Base-by-base conservation (phyloP, 1,140 invertebrate genomes). In the Hyles vespertilio region DNA sequence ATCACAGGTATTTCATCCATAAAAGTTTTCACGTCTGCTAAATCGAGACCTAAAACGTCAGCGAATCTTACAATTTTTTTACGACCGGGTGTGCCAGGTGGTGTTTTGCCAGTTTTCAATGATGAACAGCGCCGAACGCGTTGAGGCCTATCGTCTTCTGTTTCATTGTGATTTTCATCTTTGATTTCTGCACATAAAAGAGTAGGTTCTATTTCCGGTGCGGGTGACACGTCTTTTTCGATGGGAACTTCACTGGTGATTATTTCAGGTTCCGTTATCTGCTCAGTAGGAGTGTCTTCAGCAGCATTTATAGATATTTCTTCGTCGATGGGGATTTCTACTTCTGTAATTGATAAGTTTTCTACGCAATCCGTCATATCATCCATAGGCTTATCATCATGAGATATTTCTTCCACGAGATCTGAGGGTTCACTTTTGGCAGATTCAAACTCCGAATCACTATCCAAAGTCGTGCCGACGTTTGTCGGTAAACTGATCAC, bases 11-110 rank as follows among this genome's bases (percentile, higher is more conserved):
- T 94, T 86, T 97, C 96, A 74, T 97, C 96, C 63, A 97, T 89
- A 83, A 96, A 97, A 3, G 95, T 97, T 72, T 96, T 92, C 0
- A 98, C 94, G 72, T 96, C 96, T 8, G 96, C 96, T 61, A 99
- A 89, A 89, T 99, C 97, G 5, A 99, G 89, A 0, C 98, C 98
- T 36, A 99, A 88, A 1, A 96, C 96, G 77, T 99, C 98, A 0
- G 97, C 98, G 83, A 99, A 99, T 11, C 97, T 91, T 1, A 98
- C 97, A 43, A 98, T 98, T 87, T 98, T 99, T 83, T 98, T 98
- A 1, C 94, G 90, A 3, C 94, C 93, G 0, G 96, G 96, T 7
- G 96, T 97, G 2, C 95, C 95, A 0, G 97, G 97, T 22, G 97
- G 96, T 0, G 96, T 98, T 89, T 98, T 98, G 0, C 95, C 95